phyloP scores from a whole-genome alignment of 2,888 invertebrate genomes.

The Spilosoma lubricipeda region DNA sequence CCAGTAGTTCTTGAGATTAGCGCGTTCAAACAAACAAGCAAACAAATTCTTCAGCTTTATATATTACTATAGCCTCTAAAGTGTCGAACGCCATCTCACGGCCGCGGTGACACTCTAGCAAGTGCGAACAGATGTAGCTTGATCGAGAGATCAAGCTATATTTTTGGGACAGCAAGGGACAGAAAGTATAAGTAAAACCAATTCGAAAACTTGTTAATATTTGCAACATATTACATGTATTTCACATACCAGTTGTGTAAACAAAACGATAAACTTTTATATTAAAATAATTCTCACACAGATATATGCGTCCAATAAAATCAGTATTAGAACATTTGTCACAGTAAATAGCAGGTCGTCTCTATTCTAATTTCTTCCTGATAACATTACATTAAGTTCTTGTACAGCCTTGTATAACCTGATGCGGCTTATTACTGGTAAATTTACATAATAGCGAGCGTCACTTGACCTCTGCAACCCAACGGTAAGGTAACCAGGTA shows the following conservation, averaged over 20 bases:
- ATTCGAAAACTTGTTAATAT: background rate
- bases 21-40: no score
- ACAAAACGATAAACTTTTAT: background rate
- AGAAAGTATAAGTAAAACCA: no score
- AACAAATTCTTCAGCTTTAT: no score
- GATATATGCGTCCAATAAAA: background rate
- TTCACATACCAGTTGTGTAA: background rate
- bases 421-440: conserved; percentile 17
- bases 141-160: no score
- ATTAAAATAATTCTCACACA: background rate
- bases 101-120: no score
- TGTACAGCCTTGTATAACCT: conserved; percentile 13
- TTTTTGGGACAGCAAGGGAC: no score
- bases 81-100: no score
- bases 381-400: conserved; percentile 1
- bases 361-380: conserved; percentile 8
- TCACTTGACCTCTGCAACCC: conserved; percentile 17
- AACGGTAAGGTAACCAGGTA: conserved; percentile 11
- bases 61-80: no score
- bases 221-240: background rate
- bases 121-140: no score
- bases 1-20: no score
- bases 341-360: conserved; percentile 1
- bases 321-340: background rate
- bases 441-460: conserved; percentile 16